A percentile compares a stretch with the other conserved stretches of the same genome.
Conservation (phyloP, 1,140 invertebrate species). For the Papilio polyxenes region DNA sequence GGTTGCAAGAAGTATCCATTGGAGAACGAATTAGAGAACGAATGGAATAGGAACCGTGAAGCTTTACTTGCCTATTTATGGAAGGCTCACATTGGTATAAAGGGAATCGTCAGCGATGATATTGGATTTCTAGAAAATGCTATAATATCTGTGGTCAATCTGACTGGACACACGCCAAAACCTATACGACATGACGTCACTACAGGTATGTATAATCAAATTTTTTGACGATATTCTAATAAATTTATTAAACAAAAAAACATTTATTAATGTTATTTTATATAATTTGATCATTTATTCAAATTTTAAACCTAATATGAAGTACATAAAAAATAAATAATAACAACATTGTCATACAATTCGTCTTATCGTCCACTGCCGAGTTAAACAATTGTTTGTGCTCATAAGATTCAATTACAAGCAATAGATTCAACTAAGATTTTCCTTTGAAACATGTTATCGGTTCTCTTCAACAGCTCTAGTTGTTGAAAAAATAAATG, state of each 20-base stretch:
- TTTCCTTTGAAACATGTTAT: slow-evolving; percentile 42
- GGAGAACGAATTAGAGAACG: slow-evolving; percentile 82
- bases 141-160: slow-evolving; percentile 88
- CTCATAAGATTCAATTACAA: slow-evolving; percentile 46
- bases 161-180: slow-evolving; percentile 82
- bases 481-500: neutral
- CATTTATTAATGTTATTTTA: no score
- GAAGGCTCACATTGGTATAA: slow-evolving; percentile 84
- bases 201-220: slow-evolving; percentile 82
- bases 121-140: slow-evolving; percentile 84
- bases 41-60: slow-evolving; percentile 93
- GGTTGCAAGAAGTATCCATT: slow-evolving; percentile 92
- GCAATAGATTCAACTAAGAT: slow-evolving; percentile 45
- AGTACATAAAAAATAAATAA: no score
- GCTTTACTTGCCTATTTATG: slow-evolving; percentile 91
- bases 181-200: slow-evolving; percentile 90
- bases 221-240: slow-evolving; percentile 14
- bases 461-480: neutral
- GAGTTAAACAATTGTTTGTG: no score
- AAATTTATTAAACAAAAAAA: no score
- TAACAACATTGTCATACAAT: neutral
- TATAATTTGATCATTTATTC: no score
- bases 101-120: slow-evolving; percentile 75
- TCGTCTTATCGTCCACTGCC: slow-evolving; percentile 23
- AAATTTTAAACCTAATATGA: no score